Base-by-base conservation (phyloP, 2,797 vertebrate species). In the Sebastes itinus region DNA sequence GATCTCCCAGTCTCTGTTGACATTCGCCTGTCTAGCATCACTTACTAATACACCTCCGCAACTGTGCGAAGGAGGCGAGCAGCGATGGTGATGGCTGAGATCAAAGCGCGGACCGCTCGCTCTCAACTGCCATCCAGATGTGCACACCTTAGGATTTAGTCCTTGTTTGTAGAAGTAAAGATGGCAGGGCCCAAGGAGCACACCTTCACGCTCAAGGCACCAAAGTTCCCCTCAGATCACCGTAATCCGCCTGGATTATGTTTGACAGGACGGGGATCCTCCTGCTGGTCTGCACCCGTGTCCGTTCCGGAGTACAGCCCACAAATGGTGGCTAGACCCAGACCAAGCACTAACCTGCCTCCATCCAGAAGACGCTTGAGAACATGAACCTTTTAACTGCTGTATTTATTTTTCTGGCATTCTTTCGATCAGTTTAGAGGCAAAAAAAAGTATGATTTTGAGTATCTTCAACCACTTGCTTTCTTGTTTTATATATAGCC, bases 171-270 rank as follows among this genome's bases (percentile, higher is more conserved):
- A 90, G 89, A 89, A 92, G 94, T 91, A 85, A 87, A 93, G 89
- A 88, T 94, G 92, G 91, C 93, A 81, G 94, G 87, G 84, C 91
- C 92, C 87, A 89, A 90, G 77, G 88, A 91, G 88, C 85, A 81
- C 92, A 91, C 92, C 93, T 95, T 93, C 92, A 95, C 88, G 92
- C 89, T 94, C 86, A 91, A 93, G 94, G 93, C 93, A 94, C 94
- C 90, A 95, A 95, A 96, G 96, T 97, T 92, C 87, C 85, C 85
- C 88, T 95, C 88, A 94, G 94, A 95, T 95, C 95, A 93, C 68
- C 30, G 63, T 94, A 95, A 96, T 96, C 91, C 86, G 67, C 80
- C 76, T 79, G 88, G 91, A 95, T 93, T 88, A 88, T 88, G 93
- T 93, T 92, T 94, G 95, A 95, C 92, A 93, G 90, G 80, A 92